Base-by-base conservation (phyloP, 2,888 invertebrate genomes). In the Anagyrus pseudococci region DNA sequence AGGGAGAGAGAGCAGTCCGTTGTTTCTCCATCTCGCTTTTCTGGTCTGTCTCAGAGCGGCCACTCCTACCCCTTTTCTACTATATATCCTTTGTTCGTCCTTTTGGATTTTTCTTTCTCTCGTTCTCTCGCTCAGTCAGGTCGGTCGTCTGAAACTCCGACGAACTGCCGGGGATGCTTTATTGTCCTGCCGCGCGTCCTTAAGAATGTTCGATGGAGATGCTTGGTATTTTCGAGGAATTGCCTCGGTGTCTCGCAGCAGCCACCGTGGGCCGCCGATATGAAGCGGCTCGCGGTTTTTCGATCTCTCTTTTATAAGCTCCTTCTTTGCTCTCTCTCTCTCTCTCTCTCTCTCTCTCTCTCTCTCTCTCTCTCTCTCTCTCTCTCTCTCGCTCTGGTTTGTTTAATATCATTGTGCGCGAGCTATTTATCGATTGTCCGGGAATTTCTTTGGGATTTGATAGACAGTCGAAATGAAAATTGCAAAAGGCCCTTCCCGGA, bases 211-310 rank as follows among this genome's bases (percentile, higher is more conserved):
- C 62, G 54, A 63, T 61, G 53, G 25, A 57, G 58, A 53, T 50
- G 63, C 63, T 58, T 33, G 61, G 63, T 44, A 67, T 67, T 64
- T 61, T 61, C 61, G 55, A 60, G 61, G 61, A 64, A 66, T 62
- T 64, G 60, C 55, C 54, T 48, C 48, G 48, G n/a, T n/a, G n/a
- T n/a, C n/a, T n/a, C n/a, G n/a, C n/a, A n/a, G n/a, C n/a, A n/a
- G n/a, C n/a, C n/a, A n/a, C n/a, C n/a, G n/a, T n/a, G n/a, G n/a
- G n/a, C 15, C 41, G 43, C 25, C 25, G 66, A 62, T 66, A 66
- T 66, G 66, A 66, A 66, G 59, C 19, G n/a, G n/a, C 47, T 57
- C 46, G 59, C 58, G 55, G 54, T 64, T 59, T 50, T 59, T 55
- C 53, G 33, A 63, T 63, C 55, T 55, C 23, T 26, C 57, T 58